Conservation (phyloP, 2,113 vertebrate species). For the Sander lucioperca region DNA sequence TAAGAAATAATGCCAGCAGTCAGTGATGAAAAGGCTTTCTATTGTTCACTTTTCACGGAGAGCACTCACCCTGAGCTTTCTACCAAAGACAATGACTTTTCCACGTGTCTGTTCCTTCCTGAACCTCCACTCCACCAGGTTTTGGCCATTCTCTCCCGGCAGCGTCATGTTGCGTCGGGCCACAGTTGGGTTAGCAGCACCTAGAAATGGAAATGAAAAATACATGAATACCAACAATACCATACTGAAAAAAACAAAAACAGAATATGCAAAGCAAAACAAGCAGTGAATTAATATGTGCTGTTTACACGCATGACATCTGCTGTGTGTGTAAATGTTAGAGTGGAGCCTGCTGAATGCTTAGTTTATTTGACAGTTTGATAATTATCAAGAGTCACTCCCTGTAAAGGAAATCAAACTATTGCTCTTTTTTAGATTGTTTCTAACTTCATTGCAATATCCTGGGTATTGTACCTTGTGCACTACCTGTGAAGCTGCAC, state of each 20-base stretch:
- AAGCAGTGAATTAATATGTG: background rate
- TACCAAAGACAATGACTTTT: conserved; percentile 95
- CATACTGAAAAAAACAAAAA: background rate
- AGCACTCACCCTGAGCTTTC: conserved; percentile 92
- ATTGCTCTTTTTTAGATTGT: background rate
- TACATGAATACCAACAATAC: background rate
- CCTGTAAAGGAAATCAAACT: background rate
- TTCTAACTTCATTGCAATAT: background rate
- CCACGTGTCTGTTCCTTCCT: conserved; percentile 95
- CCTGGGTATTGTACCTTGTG: too few species aligned
- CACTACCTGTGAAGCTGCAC: background rate
- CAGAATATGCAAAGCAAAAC: background rate
- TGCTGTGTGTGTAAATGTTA: background rate
- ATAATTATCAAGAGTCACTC: background rate
- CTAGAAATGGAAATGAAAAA: conserved; percentile 59
- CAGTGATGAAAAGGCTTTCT: background rate
- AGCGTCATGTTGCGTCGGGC: conserved; percentile 98
- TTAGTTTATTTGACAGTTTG: background rate
- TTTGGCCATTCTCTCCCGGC: conserved; percentile 95
- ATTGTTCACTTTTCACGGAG: background rate
- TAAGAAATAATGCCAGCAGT: background rate
- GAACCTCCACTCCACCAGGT: conserved; percentile 98
- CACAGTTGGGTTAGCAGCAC: conserved; percentile 94
- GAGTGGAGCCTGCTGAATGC: background rate
- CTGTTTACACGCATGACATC: background rate